Evolutionary conservation across 2,113 vertebrate genomes (phyloP).

Genomic region (Gallinago undulata): DNA sequence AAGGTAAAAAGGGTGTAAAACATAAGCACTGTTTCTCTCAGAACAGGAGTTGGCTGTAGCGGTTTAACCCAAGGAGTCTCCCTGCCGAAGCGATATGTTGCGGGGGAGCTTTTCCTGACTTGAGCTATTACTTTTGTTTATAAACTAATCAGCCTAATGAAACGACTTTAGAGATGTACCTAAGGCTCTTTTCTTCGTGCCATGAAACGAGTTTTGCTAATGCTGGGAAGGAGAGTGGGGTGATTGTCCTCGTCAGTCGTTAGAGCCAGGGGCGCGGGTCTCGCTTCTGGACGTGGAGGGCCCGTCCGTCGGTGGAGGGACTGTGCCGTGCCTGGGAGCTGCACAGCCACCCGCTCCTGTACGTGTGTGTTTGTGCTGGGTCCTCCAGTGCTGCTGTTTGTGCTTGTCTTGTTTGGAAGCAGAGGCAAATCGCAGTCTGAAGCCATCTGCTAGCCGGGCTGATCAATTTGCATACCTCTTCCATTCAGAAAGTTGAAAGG

Average conservation of each 20-base stretch:
- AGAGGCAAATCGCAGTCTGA: neutral
- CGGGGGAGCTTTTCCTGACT: neutral
- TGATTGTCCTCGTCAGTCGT: fast-evolving
- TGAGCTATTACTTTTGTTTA: neutral
- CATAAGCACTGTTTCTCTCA: conserved; percentile 37
- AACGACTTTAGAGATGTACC: neutral
- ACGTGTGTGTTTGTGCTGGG: neutral
- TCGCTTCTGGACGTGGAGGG: fast-evolving
- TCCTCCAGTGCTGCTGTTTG: neutral
- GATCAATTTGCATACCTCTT: neutral
- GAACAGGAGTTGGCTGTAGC: conserved; percentile 20
- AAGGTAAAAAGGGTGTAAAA: conserved; percentile 68
- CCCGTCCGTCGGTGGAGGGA: neutral
- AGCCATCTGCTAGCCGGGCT: neutral
- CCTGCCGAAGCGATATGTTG: neutral
- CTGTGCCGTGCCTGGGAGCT: neutral
- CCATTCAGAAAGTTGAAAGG: neutral
- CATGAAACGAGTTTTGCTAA: neutral
- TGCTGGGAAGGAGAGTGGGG: neutral
- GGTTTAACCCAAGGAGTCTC: neutral
- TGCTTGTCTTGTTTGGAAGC: neutral
- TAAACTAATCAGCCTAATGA: neutral
- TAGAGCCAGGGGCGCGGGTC: neutral
- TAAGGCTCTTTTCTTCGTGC: neutral
- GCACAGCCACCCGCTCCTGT: neutral